Evolutionary conservation across 2,797 vertebrate species (phyloP), one percentile per base, ranked within the genome.

Genomic region (Lerista edwardsae): DNA sequence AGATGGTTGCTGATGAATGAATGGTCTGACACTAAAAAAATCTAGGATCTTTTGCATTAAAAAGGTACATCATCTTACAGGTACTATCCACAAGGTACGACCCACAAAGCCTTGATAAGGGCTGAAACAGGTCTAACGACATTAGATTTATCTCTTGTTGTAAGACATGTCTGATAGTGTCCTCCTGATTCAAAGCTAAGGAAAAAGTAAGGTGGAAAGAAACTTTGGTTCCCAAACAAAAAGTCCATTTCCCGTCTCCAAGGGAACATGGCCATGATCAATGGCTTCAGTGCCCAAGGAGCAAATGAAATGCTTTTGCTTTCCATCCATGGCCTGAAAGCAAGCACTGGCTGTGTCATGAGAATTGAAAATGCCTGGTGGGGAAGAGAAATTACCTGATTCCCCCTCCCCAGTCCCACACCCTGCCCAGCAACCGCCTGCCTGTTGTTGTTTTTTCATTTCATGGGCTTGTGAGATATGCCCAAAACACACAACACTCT

Each of bases 241-340:
- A 91, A 86, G 83, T 69, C 31, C 23, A 73, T 90, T 93, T 92
- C 83, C 84, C 84, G 47, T 90, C 86, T 74, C 84, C 76, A 41
- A 67, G 87, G 84, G 90, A 93, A 69, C 80, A 83, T 78, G 84
- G 83, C 75, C 89, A 89, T 93, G 92, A 93, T 93, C 92, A 93
- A 90, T 91, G 88, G 84, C 86, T 91, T 55, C 0, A 0, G 29
- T 76, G 91, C 83, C 84, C 91, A 80, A 83, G 77, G 84, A 90
- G 91, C 83, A 89, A 91, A 92, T 91, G 75, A 90, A 93, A 90
- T 11, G 34, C 87, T 90, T 90, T 92, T 61, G 83, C 72, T 92
- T 91, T 90, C 86, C 86, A 91, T 88, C 86, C 77, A 4, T 80
- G 55, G 69, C 87, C 89, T 21, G 7, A 83, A 91, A 87, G 77